These are phyloP conservation scores for Sinelater perroti DNA, from an alignment of 2,888 invertebrate species.

Conservation along the genomic window DNA sequence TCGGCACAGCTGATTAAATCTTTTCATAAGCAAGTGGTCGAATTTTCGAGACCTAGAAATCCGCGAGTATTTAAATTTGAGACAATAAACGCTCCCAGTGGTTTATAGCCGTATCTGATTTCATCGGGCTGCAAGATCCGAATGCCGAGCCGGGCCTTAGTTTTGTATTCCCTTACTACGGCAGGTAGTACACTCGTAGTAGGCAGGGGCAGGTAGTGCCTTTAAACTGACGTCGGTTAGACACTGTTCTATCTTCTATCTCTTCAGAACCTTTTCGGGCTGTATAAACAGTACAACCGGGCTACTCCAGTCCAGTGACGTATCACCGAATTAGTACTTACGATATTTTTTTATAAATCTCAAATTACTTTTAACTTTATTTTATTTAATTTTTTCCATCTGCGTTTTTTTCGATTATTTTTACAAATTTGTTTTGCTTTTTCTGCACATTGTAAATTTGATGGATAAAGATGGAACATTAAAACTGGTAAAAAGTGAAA, in stretches of 20 bases:
- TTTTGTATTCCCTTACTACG: slow-evolving; percentile 11
- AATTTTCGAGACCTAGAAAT: no score
- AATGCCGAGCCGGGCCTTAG: neutral
- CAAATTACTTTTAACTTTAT: neutral
- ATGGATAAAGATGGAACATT: no score
- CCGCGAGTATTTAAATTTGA: slow-evolving; percentile 3
- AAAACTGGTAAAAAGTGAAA: no score
- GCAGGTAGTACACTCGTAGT: neutral
- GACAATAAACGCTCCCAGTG: neutral
- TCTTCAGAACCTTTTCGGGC: slow-evolving; percentile 3
- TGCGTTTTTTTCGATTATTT: neutral
- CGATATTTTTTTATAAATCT: neutral
- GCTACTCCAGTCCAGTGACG: slow-evolving; percentile 4
- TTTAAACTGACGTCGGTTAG: slow-evolving; percentile 10
- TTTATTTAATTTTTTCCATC: neutral
- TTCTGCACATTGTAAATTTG: no score
- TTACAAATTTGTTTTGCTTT: no score
- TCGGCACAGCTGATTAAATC: no score
- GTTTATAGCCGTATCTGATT: neutral
- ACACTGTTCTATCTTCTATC: slow-evolving; percentile 8
- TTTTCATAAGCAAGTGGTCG: no score
- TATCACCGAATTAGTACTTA: neutral
- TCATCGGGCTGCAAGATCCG: neutral
- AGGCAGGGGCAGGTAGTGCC: slow-evolving; percentile 7
- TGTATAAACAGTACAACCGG: slow-evolving; percentile 10